phyloP scores from a whole-genome alignment of 2,113 vertebrate species.

The Chinchilla lanigera region DNA sequence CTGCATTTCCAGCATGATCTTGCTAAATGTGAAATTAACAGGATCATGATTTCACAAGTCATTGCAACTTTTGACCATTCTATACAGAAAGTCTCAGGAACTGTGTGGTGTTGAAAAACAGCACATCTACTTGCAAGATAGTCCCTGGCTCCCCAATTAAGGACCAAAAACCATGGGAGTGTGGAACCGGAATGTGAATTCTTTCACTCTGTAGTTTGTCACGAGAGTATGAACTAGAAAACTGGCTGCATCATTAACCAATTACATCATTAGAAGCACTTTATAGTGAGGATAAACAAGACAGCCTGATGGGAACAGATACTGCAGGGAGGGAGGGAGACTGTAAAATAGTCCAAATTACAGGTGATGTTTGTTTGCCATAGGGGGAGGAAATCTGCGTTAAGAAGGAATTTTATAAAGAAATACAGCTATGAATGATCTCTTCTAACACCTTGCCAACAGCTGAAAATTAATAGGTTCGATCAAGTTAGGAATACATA shows the following conservation, averaged over 20 bases:
- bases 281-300: background rate
- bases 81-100: background rate
- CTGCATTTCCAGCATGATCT: constrained; percentile 12
- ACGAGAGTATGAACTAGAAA: background rate
- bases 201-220: constrained; percentile 34
- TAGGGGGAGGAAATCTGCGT: background rate
- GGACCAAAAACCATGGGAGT: background rate
- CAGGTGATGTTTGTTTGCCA: background rate
- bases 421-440: background rate
- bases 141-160: background rate
- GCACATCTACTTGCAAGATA: background rate
- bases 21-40: constrained; percentile 47
- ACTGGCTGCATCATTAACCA: background rate
- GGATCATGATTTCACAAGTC: background rate
- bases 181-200: background rate
- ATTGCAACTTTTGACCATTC: background rate
- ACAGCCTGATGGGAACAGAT: background rate
- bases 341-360: constrained; percentile 34
- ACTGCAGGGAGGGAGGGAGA: background rate
- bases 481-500: background rate
- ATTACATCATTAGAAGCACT: background rate
- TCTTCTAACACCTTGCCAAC: constrained; percentile 22
- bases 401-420: background rate
- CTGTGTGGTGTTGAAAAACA: background rate
- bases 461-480: background rate